Evolutionary conservation across 2,888 invertebrate genomes (phyloP).

Genomic region (Caenorhabditis sp.): DNA sequence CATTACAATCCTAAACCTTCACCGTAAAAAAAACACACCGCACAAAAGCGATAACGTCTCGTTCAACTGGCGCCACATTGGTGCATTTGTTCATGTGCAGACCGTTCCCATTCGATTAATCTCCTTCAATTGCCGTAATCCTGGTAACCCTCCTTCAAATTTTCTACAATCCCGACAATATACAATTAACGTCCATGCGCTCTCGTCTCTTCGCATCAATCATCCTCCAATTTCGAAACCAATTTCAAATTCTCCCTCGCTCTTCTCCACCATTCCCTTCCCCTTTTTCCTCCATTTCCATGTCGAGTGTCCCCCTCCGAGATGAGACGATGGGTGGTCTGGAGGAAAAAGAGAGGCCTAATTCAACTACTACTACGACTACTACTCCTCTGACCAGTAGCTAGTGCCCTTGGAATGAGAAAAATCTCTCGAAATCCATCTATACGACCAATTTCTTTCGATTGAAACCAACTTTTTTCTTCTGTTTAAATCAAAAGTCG

Average conservation of each 20-base stretch:
- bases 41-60: no score
- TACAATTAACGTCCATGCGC: slow-evolving; percentile 14
- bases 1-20: neutral
- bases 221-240: slow-evolving; percentile 45
- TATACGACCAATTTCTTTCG: slow-evolving; percentile 16
- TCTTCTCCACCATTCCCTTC: no score
- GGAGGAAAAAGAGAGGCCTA: slow-evolving; percentile 17
- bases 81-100: neutral
- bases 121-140: slow-evolving; percentile 11
- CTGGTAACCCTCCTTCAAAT: slow-evolving; percentile 11
- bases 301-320: slow-evolving; percentile 28
- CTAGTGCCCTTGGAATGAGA: slow-evolving; percentile 29
- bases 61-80: neutral
- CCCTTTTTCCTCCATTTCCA: slow-evolving; percentile 28
- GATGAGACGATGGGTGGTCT: slow-evolving; percentile 37
- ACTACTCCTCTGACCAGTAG: slow-evolving; percentile 19
- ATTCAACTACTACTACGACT: slow-evolving; percentile 26
- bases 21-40: no score
- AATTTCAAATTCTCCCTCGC: slow-evolving; percentile 21
- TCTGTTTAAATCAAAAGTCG: slow-evolving; percentile 5
- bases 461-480: slow-evolving; percentile 5
- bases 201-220: slow-evolving; percentile 47
- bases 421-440: slow-evolving; percentile 4
- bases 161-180: slow-evolving; percentile 4
- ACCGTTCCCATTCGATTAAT: neutral